Evolutionary conservation across 2,888 invertebrate species (phyloP).

Genomic region (Trypoxylon attenuatum): DNA sequence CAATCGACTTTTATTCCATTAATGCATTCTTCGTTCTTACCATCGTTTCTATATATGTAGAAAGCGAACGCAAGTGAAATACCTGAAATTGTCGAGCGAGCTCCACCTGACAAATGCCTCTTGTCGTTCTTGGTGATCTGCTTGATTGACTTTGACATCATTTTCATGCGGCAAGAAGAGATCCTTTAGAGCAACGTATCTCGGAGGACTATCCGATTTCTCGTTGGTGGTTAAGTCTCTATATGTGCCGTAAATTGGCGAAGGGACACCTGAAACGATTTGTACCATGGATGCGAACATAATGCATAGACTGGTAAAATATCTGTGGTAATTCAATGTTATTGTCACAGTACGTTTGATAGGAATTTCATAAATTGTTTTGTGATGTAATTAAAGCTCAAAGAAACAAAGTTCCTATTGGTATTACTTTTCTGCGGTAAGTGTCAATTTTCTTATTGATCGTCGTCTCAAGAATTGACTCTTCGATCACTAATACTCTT

Average conservation of each 20-base stretch:
- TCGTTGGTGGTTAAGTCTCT: conserved; percentile 71
- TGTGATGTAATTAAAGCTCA: no score
- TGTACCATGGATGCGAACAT: background rate
- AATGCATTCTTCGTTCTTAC: background rate
- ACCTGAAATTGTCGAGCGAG: conserved; percentile 24
- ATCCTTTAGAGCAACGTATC: conserved; percentile 65
- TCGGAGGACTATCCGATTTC: conserved; percentile 52
- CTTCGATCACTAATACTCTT: no score
- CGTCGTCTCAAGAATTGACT: no score
- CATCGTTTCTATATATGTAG: no score
- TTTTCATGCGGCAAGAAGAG: conserved; percentile 54
- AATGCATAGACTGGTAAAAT: background rate
- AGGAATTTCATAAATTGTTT: no score
- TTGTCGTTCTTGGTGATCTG: conserved; percentile 4
- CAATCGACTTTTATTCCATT: conserved; percentile 12
- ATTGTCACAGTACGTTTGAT: no score
- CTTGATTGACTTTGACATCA: conserved; percentile 12
- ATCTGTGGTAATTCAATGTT: no score
- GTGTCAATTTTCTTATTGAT: no score
- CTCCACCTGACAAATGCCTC: background rate
- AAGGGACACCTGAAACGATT: conserved; percentile 72
- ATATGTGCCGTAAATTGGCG: conserved; percentile 76
- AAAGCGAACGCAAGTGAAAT: no score
- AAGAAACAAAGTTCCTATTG: no score
- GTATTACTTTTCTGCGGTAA: no score